These are phyloP conservation scores for Isaurus tuberculatus DNA, from an alignment of 92 coral and sea anemone genomes.

Conservation along the genomic window DNA sequence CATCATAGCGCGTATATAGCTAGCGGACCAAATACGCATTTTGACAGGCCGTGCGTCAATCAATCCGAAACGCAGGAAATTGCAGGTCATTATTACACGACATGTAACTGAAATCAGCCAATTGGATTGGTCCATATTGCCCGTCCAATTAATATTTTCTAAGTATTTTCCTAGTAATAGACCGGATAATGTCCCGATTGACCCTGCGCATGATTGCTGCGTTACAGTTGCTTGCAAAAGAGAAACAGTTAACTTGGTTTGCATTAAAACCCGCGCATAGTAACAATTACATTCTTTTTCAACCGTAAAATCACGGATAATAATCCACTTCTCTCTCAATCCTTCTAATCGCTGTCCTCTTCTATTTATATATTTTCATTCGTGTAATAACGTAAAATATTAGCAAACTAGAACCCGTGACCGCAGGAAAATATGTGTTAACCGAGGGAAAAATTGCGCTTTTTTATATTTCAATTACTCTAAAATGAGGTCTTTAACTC, in stretches of 20 bases:
- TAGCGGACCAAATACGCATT: background rate
- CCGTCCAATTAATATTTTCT: background rate
- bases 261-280: background rate
- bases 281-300: background rate
- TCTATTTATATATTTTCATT: background rate
- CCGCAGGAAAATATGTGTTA: slow-evolving; percentile 4
- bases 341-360: background rate
- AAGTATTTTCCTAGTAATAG: background rate
- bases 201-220: background rate
- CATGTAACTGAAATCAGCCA: background rate
- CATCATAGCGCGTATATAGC: background rate
- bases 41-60: background rate
- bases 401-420: slow-evolving; percentile 6
- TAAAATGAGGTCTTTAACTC: background rate
- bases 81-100: background rate
- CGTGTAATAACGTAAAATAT: slow-evolving; percentile 2
- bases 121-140: slow-evolving; percentile 5
- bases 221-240: background rate
- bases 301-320: background rate
- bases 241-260: slow-evolving; percentile 3
- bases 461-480: background rate
- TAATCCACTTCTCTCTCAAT: background rate
- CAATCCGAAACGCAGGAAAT: background rate
- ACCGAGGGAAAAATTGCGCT: background rate
- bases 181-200: background rate